A percentile compares a stretch with the other conserved stretches of the same genome.
Evolutionary conservation across 2,797 vertebrate species (phyloP).

Genomic region (Lepidocolaptes lacrymiger): DNA sequence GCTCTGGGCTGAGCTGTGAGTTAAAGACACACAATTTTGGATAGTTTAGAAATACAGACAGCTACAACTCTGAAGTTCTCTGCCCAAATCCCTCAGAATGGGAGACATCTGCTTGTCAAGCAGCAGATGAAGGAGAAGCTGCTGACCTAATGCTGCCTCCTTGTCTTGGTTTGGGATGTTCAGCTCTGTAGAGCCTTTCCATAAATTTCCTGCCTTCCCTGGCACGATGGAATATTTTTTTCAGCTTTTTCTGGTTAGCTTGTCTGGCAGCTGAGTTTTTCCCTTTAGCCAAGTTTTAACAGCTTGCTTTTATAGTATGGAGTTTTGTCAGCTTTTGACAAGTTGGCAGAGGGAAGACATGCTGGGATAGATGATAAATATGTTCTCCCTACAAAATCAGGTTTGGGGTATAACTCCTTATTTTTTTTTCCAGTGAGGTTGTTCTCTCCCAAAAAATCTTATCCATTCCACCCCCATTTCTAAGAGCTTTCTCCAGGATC

Average conservation of each 20-base stretch:
- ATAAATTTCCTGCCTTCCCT: constrained; percentile 16
- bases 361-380: constrained; percentile 49
- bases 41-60: not conserved
- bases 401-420: not conserved
- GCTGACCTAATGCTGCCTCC: not conserved
- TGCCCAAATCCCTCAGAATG: not conserved
- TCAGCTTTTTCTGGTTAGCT: constrained; percentile 63
- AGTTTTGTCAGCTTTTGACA: constrained; percentile 69
- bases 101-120: not conserved
- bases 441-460: not conserved
- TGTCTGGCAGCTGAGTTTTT: constrained; percentile 70
- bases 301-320: constrained; percentile 60
- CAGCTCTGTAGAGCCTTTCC: not conserved
- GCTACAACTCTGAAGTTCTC: not conserved
- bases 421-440: not conserved
- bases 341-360: constrained; percentile 50
- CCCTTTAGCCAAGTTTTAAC: constrained; percentile 69
- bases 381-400: constrained; percentile 10
- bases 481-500: not conserved
- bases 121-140: not conserved
- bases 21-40: not conserved
- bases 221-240: constrained; percentile 10
- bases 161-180: constrained; percentile 15
- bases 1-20: not conserved
- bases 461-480: not conserved